Conservation (phyloP, 2,113 vertebrate species). For the Chlorocebus sabaeus region DNA sequence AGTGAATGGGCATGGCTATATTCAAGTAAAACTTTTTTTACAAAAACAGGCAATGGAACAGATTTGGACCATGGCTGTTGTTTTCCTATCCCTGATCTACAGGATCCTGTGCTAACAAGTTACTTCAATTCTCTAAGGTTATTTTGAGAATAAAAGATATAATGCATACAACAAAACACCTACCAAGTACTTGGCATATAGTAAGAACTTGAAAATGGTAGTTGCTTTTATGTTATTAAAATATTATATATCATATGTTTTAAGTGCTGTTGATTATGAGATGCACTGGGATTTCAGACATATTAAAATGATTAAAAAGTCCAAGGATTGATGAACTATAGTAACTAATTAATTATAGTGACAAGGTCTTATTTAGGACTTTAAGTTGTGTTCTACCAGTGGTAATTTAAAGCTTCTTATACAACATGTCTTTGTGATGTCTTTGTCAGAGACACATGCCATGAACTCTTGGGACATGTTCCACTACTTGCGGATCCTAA, state of each 20-base stretch:
- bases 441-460: slow-evolving; percentile 93
- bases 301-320: not conserved
- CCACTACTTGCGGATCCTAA: slow-evolving; percentile 97
- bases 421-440: slow-evolving; percentile 57
- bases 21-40: not conserved
- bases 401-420: not conserved
- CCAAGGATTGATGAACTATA: not conserved
- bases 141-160: slow-evolving; percentile 3
- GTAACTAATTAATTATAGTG: not conserved
- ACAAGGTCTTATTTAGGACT: not conserved
- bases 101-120: not conserved
- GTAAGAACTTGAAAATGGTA: not conserved
- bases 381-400: not conserved
- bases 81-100: not conserved
- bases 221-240: slow-evolving; percentile 18
- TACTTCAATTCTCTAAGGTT: not conserved
- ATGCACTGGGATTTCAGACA: not conserved
- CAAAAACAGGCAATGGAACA: not conserved
- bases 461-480: slow-evolving; percentile 96
- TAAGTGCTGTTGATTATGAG: not conserved
- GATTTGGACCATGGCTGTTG: not conserved
- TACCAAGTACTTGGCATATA: not conserved
- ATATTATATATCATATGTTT: not conserved
- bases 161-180: not conserved
- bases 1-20: not conserved